Percentiles rank a stretch among this genome's conserved stretches.
These are phyloP conservation scores for Gastracanthus pulcherrimus DNA, from an alignment of 2,888 invertebrate genomes.

Conservation along the genomic window DNA sequence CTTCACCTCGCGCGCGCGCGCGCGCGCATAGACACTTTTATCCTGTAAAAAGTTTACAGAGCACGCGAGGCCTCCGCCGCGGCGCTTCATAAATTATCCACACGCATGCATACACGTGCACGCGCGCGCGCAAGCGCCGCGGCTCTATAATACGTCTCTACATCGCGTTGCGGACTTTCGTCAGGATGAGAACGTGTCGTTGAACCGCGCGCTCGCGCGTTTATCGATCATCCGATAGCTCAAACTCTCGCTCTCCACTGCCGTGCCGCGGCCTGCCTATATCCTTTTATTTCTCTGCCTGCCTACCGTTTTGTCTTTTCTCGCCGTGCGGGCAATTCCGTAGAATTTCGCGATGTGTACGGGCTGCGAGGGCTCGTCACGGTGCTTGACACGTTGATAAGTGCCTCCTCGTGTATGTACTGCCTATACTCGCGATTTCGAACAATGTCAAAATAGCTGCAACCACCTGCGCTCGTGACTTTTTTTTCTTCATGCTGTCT, in stretches of 20 bases:
- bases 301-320: neutral
- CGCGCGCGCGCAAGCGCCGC: neutral
- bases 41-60: constrained; percentile 51
- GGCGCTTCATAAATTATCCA: constrained; percentile 48
- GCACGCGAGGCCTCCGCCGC: neutral
- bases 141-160: no score
- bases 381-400: constrained; percentile 26
- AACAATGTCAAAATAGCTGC: neutral
- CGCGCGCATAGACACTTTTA: constrained; percentile 24
- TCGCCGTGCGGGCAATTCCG: neutral
- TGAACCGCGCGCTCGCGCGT: constrained; percentile 33
- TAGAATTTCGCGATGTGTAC: constrained; percentile 1
- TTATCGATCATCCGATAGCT: constrained; percentile 47
- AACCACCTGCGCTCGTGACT: no score
- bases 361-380: neutral
- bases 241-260: constrained; percentile 22
- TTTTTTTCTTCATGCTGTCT: no score
- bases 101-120: neutral
- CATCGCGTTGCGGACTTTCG: constrained; percentile 28
- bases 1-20: no score
- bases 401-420: no score
- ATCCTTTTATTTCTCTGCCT: neutral
- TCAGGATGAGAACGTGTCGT: constrained; percentile 52
- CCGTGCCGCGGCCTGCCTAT: neutral
- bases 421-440: constrained; percentile 11